Conservation (phyloP, 2,113 vertebrate genomes). For the Vimba vimba region DNA sequence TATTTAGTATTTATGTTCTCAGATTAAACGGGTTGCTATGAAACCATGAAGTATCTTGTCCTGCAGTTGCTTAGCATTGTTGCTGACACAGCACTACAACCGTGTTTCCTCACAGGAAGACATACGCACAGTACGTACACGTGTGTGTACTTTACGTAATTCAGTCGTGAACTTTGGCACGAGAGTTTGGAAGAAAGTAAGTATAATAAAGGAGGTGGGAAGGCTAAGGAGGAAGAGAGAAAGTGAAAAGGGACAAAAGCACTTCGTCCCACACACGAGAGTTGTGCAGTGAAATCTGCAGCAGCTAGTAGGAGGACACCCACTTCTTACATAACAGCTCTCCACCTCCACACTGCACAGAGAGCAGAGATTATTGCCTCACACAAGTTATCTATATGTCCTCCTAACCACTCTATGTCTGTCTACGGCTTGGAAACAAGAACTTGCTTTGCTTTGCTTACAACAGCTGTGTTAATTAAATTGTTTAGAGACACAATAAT, state of each 20-base stretch:
- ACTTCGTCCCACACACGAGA: conserved; percentile 43
- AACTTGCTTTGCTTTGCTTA: background rate
- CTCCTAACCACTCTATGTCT: conserved; percentile 1
- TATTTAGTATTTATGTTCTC: background rate
- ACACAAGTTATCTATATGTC: conserved; percentile 28
- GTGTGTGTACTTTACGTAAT: conserved; percentile 29
- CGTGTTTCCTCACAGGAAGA: background rate
- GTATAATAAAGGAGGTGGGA: conserved; percentile 20
- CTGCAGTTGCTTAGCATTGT: conserved; percentile 5
- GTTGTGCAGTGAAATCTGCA: conserved; percentile 47
- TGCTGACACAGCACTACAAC: conserved; percentile 40
- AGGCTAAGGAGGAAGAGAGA: conserved; percentile 24
- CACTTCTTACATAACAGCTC: conserved; percentile 56
- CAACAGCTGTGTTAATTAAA: background rate
- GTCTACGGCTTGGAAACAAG: background rate
- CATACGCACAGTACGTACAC: background rate
- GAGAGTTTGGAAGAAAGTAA: conserved; percentile 32
- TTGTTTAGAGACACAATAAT: background rate
- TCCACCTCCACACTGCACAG: conserved; percentile 46
- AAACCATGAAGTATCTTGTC: background rate
- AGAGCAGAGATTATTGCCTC: conserved; percentile 39
- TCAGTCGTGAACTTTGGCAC: conserved; percentile 20
- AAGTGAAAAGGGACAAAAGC: conserved; percentile 32
- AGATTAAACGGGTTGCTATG: background rate
- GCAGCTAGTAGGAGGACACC: conserved; percentile 50